Evolutionary conservation across 2,888 invertebrate genomes (phyloP).

Genomic region (Spilosoma lubricipeda): DNA sequence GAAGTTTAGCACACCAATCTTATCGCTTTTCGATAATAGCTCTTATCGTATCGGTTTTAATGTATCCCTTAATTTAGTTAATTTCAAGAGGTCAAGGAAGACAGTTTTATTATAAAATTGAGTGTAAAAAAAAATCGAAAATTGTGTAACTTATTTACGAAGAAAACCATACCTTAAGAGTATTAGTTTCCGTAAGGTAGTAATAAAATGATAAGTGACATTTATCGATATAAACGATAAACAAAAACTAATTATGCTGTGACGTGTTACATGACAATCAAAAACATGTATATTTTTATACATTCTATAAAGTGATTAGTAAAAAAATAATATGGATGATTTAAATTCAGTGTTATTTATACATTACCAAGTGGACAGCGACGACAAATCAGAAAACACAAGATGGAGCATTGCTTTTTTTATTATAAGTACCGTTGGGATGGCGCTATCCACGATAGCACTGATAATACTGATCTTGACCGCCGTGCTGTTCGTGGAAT

Average conservation of each 20-base stretch:
- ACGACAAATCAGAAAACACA: conserved; percentile 44
- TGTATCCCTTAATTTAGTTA: conserved; percentile 31
- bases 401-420: conserved; percentile 53
- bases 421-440: conserved; percentile 64
- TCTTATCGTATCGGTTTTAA: conserved; percentile 37
- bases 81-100: conserved; percentile 28
- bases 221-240: conserved; percentile 21
- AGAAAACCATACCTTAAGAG: not conserved
- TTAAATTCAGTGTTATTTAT: not conserved
- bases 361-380: conserved; percentile 44
- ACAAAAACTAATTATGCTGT: conserved; percentile 5
- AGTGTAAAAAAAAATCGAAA: not conserved
- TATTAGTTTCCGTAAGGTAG: not conserved
- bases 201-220: conserved; percentile 12
- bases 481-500: conserved; percentile 69
- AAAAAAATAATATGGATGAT: not conserved
- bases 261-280: conserved; percentile 24
- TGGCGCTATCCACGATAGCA: conserved; percentile 62
- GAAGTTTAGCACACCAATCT: conserved; percentile 48
- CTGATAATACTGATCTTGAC: conserved; percentile 68
- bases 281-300: conserved; percentile 28
- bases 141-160: no score
- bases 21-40: conserved; percentile 43
- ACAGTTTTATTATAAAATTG: conserved; percentile 21
- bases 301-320: not conserved